phyloP scores from a whole-genome alignment of 2,888 invertebrate species.

The Drosophila sordidapex region DNA sequence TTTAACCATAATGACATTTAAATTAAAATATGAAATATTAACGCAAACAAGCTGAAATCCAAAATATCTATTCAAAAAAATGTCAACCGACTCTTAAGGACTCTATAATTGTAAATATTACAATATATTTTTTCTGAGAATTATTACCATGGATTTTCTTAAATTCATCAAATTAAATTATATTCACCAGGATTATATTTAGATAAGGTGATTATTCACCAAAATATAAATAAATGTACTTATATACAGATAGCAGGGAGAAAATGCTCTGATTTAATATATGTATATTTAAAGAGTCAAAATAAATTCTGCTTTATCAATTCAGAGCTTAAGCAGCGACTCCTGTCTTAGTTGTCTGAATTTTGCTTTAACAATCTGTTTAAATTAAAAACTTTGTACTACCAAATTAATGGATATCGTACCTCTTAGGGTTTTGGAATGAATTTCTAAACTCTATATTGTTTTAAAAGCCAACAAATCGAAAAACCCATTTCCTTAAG shows the following conservation, averaged over 20 bases:
- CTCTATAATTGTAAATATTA: constrained; percentile 14
- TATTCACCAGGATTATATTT: background rate
- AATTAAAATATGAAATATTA: constrained; percentile 40
- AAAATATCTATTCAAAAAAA: background rate
- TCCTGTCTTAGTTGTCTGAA: background rate
- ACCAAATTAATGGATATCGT: background rate
- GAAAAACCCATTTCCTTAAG: background rate
- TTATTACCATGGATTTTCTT: background rate
- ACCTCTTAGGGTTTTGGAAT: background rate
- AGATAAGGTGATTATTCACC: too few species aligned
- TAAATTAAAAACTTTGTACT: background rate
- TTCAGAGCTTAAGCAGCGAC: background rate
- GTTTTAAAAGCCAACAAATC: background rate
- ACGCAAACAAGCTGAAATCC: constrained; percentile 3
- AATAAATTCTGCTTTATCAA: background rate
- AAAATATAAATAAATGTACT: too few species aligned
- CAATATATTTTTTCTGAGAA: background rate
- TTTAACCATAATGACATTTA: constrained; percentile 25
- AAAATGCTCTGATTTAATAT: background rate
- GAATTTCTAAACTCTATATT: background rate
- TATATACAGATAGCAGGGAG: background rate
- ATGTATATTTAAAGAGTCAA: background rate
- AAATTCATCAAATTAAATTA: background rate
- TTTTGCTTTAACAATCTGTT: background rate
- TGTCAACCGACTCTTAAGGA: constrained; percentile 13